Percentiles rank a stretch among this genome's conserved stretches.
These are phyloP conservation scores for Helicorthomorpha holstii DNA, from an alignment of 1,140 invertebrate species.

Conservation along the genomic window DNA sequence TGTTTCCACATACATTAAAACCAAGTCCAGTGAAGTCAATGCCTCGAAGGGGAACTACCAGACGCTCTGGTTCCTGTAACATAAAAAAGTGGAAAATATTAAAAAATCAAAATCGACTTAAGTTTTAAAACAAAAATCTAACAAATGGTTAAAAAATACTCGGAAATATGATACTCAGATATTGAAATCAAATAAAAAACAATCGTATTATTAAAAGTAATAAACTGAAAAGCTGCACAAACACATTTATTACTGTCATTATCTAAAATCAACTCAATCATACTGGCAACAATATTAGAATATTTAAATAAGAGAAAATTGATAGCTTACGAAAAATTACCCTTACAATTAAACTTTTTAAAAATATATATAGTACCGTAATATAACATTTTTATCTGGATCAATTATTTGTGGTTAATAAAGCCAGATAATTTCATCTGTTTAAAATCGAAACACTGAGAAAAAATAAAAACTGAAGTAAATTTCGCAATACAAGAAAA, in stretches of 20 bases:
- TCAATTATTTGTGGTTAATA: no score
- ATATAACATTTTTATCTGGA: no score
- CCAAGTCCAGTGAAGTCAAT: slow-evolving; percentile 78
- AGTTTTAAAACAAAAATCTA: slow-evolving; percentile 1
- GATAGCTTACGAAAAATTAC: no score
- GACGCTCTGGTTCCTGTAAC: slow-evolving; percentile 31
- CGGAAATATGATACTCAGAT: neutral
- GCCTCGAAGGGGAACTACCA: slow-evolving; percentile 54
- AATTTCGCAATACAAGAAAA: no score
- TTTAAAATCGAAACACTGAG: no score
- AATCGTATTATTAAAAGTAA: neutral
- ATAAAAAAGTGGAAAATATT: slow-evolving; percentile 8
- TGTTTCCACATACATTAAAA: slow-evolving; percentile 75
- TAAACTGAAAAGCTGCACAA: neutral
- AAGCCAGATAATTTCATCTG: no score
- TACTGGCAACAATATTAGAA: no score
- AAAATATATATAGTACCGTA: no score
- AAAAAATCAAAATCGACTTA: slow-evolving; percentile 7
- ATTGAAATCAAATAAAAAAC: neutral
- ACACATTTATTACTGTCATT: neutral
- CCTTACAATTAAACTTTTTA: no score
- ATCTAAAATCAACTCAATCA: no score
- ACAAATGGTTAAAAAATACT: neutral
- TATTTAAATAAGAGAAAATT: no score
- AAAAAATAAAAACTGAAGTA: no score